Percentiles rank a stretch among this genome's conserved stretches.
Evolutionary conservation across 1,140 invertebrate genomes (phyloP).

Genomic region (Ceratina japonica): DNA sequence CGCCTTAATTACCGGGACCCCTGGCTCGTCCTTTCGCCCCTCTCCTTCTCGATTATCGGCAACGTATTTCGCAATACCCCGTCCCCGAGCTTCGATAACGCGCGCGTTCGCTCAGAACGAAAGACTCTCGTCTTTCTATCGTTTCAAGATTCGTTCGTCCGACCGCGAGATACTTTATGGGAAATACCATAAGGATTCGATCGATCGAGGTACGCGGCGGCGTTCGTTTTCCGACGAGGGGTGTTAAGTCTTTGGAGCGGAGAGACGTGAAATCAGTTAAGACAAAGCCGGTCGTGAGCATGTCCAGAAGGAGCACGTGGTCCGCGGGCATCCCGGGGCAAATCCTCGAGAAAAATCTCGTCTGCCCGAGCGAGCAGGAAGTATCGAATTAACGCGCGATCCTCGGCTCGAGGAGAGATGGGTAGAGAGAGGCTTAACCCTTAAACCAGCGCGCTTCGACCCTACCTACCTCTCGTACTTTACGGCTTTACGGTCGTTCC

Average conservation of each 20-base stretch:
- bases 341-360: slow-evolving; percentile 41
- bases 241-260: background rate
- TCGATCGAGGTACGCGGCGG: too few species aligned
- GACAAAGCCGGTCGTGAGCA: background rate
- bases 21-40: slow-evolving; percentile 41
- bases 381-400: slow-evolving; percentile 72
- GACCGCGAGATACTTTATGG: too few species aligned
- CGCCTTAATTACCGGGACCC: slow-evolving; percentile 70
- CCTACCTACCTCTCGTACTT: slow-evolving; percentile 21
- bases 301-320: slow-evolving; percentile 9
- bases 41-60: background rate
- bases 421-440: slow-evolving; percentile 49
- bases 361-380: slow-evolving; percentile 62
- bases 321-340: background rate
- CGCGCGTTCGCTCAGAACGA: too few species aligned
- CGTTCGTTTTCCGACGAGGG: too few species aligned
- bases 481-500: slow-evolving; percentile 33
- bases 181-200: too few species aligned
- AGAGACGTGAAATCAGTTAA: background rate
- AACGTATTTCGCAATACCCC: too few species aligned
- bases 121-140: too few species aligned
- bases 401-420: slow-evolving; percentile 52
- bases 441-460: slow-evolving; percentile 29
- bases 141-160: too few species aligned
- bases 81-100: too few species aligned